Evolutionary conservation across 2,113 vertebrate genomes (phyloP).

Genomic region (Thamnaconus septentrionalis): DNA sequence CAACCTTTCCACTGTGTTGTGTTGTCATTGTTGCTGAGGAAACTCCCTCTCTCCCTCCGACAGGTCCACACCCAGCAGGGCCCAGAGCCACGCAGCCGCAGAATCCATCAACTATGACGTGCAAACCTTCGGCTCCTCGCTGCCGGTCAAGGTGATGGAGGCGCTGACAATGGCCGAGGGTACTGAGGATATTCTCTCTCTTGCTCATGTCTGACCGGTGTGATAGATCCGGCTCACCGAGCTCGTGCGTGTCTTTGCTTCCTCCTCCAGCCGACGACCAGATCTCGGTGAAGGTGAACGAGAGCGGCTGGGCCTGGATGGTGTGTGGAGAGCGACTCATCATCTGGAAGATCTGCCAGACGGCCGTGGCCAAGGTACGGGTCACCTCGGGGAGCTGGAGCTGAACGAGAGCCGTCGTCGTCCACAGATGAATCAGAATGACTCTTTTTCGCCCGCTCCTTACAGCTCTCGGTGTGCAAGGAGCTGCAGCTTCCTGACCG

Average conservation of each 20-base stretch:
- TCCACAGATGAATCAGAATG: not conserved
- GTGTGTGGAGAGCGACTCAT: constrained; percentile 87
- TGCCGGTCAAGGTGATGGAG: constrained; percentile 97
- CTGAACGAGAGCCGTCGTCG: too few relatives aligned
- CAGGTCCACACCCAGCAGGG: constrained; percentile 86
- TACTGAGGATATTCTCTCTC: constrained; percentile 47
- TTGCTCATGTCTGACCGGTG: too few relatives aligned
- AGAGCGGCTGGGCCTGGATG: constrained; percentile 94
- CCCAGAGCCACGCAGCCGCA: constrained; percentile 77
- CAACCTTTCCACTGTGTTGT: not conserved
- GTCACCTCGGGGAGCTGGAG: too few relatives aligned
- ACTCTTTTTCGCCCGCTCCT: constrained; percentile 2
- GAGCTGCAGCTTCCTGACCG: constrained; percentile 90
- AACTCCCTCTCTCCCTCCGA: constrained; percentile 9
- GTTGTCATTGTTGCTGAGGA: not conserved
- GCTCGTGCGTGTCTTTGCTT: not conserved
- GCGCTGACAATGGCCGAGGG: constrained; percentile 86
- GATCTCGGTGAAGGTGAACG: constrained; percentile 85
- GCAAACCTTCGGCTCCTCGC: constrained; percentile 88
- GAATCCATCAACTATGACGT: constrained; percentile 88
- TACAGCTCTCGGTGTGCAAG: constrained; percentile 89
- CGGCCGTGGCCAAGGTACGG: constrained; percentile 86
- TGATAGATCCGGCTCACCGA: too few relatives aligned
- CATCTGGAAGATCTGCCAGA: constrained; percentile 92
- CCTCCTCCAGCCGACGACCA: constrained; percentile 78